Conservation (phyloP, 2,888 invertebrate species). For the Oegoconia quadripuncta region DNA sequence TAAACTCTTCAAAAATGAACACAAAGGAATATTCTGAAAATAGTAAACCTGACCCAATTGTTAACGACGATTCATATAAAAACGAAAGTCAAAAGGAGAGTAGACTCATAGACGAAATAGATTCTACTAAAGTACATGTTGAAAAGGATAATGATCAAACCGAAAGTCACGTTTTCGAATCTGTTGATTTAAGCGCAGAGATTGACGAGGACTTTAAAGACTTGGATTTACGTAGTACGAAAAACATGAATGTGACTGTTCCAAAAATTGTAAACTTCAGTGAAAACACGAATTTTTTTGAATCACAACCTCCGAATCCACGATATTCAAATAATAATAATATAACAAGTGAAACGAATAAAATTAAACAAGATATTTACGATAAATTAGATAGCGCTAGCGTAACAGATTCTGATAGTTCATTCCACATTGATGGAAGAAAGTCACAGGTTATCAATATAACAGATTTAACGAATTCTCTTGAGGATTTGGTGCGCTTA, state of each 20-base stretch:
- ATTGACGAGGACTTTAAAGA: too few species aligned
- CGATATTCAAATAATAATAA: not conserved
- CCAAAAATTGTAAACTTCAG: too few species aligned
- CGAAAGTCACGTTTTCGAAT: too few species aligned
- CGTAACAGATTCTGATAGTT: slow-evolving; percentile 54
- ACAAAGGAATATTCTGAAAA: too few species aligned
- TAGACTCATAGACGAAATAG: not conserved
- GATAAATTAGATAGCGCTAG: slow-evolving; percentile 67
- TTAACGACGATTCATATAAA: too few species aligned
- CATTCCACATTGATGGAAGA: slow-evolving; percentile 51
- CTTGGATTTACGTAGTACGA: too few species aligned
- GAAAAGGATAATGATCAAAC: too few species aligned
- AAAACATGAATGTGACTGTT: too few species aligned
- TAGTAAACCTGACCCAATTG: too few species aligned
- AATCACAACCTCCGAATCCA: not conserved
- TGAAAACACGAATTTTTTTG: too few species aligned
- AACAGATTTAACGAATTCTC: slow-evolving; percentile 54
- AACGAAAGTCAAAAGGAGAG: not conserved
- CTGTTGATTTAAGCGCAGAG: too few species aligned
- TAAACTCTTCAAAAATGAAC: not conserved
- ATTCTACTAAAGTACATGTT: not conserved
- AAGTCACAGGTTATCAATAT: slow-evolving; percentile 62
- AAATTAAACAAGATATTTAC: slow-evolving; percentile 46
- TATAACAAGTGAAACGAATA: not conserved
- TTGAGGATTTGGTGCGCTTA: slow-evolving; percentile 57